Evolutionary conservation across 2,888 invertebrate species (phyloP).

Genomic region (Diplolepis rosae): DNA sequence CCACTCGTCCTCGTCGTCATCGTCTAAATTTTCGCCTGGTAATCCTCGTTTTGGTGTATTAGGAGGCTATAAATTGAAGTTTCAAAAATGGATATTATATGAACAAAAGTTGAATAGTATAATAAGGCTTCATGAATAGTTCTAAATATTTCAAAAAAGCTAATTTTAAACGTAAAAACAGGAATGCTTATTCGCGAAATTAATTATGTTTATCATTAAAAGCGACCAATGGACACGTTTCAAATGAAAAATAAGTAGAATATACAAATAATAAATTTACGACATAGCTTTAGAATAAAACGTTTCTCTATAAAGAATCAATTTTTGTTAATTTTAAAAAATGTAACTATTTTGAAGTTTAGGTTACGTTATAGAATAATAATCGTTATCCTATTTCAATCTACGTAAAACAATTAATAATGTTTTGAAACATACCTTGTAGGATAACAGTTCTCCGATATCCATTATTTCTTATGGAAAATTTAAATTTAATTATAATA

Average conservation of each 20-base stretch:
- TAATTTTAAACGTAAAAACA: neutral
- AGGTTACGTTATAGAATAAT: neutral
- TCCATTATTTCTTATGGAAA: conserved; percentile 65
- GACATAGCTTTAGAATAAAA: too few relatives aligned
- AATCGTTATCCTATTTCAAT: too few relatives aligned
- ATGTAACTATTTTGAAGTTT: neutral
- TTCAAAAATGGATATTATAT: too few relatives aligned
- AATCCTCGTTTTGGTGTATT: conserved; percentile 85
- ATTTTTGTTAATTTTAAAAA: neutral
- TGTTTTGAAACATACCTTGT: conserved; percentile 64
- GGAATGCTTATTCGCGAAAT: neutral
- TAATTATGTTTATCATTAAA: neutral
- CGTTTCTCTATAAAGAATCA: too few relatives aligned
- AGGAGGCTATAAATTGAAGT: conserved; percentile 80
- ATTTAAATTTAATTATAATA: neutral
- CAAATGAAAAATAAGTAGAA: too few relatives aligned
- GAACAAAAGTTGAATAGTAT: conserved; percentile 27
- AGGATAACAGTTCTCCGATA: conserved; percentile 73
- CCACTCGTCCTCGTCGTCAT: conserved; percentile 80
- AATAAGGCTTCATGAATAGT: too few relatives aligned
- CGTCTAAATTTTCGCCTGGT: conserved; percentile 73
- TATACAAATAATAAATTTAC: too few relatives aligned
- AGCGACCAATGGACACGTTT: neutral
- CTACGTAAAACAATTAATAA: neutral
- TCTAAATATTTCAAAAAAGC: neutral